Percentiles rank a stretch among this genome's conserved stretches.
Conservation (phyloP, 2,797 vertebrate species). For the Furcifer pardalis region DNA sequence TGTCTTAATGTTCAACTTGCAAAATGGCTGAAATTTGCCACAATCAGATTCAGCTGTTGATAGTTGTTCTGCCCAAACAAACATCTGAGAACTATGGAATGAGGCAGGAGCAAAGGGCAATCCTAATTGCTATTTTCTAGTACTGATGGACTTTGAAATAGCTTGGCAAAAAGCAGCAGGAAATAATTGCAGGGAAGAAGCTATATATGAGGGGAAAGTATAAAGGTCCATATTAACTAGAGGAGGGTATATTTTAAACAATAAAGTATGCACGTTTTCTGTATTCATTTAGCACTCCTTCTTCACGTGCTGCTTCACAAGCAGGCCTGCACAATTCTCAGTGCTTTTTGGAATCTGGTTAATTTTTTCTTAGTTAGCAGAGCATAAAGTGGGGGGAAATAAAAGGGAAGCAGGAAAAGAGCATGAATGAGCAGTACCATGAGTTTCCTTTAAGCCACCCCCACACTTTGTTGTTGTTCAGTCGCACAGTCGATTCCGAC, state of each 20-base stretch:
- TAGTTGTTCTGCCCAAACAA: constrained; percentile 19
- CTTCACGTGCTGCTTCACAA: background rate
- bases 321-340: background rate
- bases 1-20: no score
- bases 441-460: no score
- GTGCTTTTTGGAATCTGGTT: no score
- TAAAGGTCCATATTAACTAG: background rate
- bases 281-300: background rate
- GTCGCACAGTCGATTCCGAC: no score
- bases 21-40: background rate
- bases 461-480: no score
- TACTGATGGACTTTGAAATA: constrained; percentile 74
- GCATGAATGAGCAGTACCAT: no score
- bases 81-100: constrained; percentile 10
- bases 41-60: background rate
- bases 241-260: constrained; percentile 41
- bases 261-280: constrained; percentile 6
- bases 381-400: no score
- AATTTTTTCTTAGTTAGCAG: no score
- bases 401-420: no score
- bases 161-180: constrained; percentile 71
- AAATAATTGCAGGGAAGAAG: constrained; percentile 60
- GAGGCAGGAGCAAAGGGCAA: constrained; percentile 56
- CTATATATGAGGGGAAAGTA: rapidly evolving
- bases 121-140: constrained; percentile 72